These are phyloP conservation scores for Chelidonichthys spinosus DNA, from an alignment of 2,797 vertebrate species.

Conservation along the genomic window DNA sequence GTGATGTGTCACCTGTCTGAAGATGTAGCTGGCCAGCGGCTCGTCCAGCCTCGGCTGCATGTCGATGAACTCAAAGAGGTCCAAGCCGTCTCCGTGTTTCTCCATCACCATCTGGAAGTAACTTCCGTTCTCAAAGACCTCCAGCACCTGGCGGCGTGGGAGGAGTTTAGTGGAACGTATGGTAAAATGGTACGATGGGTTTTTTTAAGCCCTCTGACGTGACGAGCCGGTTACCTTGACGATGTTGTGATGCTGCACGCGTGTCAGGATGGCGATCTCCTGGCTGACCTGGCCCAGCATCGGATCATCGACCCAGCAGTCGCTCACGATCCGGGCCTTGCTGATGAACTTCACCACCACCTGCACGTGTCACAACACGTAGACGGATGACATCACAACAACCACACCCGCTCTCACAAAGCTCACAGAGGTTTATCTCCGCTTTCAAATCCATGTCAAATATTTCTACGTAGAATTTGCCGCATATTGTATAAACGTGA, in stretches of 20 bases:
- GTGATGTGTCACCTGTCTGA: conserved; percentile 91
- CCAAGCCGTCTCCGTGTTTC: conserved; percentile 93
- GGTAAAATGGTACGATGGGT: too few species aligned
- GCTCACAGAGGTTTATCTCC: neutral
- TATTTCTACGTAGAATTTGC: neutral
- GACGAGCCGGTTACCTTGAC: conserved; percentile 84
- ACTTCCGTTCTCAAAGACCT: conserved; percentile 92
- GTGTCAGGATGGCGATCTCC: conserved; percentile 92
- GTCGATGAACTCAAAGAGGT: conserved; percentile 97
- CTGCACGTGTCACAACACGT: conserved; percentile 63
- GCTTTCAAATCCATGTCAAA: neutral
- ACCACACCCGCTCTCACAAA: neutral
- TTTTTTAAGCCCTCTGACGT: neutral
- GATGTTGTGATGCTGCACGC: conserved; percentile 90
- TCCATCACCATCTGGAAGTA: conserved; percentile 99
- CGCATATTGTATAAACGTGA: neutral
- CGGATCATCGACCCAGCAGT: conserved; percentile 94
- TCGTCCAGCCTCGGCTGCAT: conserved; percentile 91
- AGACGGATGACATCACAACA: neutral
- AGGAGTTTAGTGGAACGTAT: too few species aligned
- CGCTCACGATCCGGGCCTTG: conserved; percentile 90
- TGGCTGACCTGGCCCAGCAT: conserved; percentile 90
- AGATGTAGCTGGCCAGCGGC: conserved; percentile 93
- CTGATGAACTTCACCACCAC: conserved; percentile 96
- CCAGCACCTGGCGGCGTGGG: conserved; percentile 83